Evolutionary conservation across 2,888 invertebrate species (phyloP).

Genomic region (Stramonita haemastoma): DNA sequence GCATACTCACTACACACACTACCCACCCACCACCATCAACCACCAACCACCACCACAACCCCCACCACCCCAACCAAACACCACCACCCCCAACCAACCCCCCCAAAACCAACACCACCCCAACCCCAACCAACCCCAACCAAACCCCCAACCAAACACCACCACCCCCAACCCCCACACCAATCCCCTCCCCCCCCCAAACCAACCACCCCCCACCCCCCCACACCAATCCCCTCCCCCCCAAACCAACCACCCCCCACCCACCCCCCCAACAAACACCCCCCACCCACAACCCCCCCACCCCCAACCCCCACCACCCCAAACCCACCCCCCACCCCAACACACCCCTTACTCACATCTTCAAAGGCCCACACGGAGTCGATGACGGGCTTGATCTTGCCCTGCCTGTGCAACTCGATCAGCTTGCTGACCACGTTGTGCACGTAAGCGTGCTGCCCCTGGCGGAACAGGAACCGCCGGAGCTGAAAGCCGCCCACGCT

Average conservation of each 20-base stretch:
- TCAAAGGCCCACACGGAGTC: conserved; percentile 93
- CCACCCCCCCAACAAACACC: too few relatives aligned
- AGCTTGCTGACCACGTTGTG: conserved; percentile 85
- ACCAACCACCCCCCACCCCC: too few relatives aligned
- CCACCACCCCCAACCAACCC: too few relatives aligned
- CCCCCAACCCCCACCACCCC: background rate
- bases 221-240: background rate
- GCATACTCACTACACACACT: background rate
- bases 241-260: background rate
- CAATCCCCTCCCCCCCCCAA: too few relatives aligned
- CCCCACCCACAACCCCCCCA: background rate
- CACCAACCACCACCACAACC: too few relatives aligned
- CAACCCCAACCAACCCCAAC: too few relatives aligned
- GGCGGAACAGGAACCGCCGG: conserved; percentile 88
- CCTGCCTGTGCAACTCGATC: conserved; percentile 86
- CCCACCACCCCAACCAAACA: too few relatives aligned
- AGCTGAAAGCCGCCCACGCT: conserved; percentile 89
- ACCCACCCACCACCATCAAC: background rate
- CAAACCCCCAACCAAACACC: too few relatives aligned
- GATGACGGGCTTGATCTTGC: conserved; percentile 88
- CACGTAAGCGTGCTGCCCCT: conserved; percentile 81
- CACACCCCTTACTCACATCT: conserved; percentile 82
- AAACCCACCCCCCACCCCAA: conserved; percentile 79
- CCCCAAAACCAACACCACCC: too few relatives aligned
- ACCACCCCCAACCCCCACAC: too few relatives aligned